Percentiles rank a stretch among this genome's conserved stretches.
Evolutionary conservation across 2,888 invertebrate genomes (phyloP).

Genomic region (Ganaspis brasiliensis): DNA sequence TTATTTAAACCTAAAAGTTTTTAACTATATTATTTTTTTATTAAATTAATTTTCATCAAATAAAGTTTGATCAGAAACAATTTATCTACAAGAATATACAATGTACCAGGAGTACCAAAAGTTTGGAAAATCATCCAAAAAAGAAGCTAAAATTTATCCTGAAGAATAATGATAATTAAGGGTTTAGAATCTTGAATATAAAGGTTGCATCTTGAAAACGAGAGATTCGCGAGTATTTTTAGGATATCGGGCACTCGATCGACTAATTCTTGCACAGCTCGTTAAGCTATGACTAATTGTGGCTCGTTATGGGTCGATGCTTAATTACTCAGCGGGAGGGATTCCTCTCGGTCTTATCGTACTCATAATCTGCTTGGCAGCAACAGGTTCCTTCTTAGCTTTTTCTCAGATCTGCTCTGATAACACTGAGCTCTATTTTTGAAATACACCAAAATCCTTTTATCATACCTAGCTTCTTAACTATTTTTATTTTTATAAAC

Average conservation of each 20-base stretch:
- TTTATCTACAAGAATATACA: too few relatives aligned
- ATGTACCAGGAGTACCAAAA: too few relatives aligned
- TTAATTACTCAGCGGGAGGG: constrained; percentile 74
- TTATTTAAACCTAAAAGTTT: too few relatives aligned
- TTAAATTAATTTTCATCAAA: too few relatives aligned
- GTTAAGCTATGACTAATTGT: constrained; percentile 78
- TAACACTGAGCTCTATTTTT: constrained; percentile 55
- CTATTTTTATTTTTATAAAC: too few relatives aligned
- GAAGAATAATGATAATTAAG: neutral
- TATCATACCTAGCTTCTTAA: neutral
- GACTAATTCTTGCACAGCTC: constrained; percentile 72
- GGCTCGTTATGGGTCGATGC: constrained; percentile 77
- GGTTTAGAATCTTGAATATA: constrained; percentile 14
- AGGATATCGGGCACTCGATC: constrained; percentile 69
- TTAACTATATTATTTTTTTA: too few relatives aligned
- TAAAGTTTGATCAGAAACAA: too few relatives aligned
- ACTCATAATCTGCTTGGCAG: constrained; percentile 71
- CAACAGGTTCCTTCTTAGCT: constrained; percentile 65
- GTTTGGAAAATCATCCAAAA: too few relatives aligned
- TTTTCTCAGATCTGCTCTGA: constrained; percentile 27
- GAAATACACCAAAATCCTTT: neutral
- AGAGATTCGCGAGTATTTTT: constrained; percentile 58
- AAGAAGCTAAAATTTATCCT: too few relatives aligned
- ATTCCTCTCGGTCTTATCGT: constrained; percentile 72
- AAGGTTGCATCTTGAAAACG: constrained; percentile 29